Evolutionary conservation across 2,888 invertebrate genomes (phyloP), one percentile per base, ranked within the genome.

Genomic region (Cantharis lateralis): DNA sequence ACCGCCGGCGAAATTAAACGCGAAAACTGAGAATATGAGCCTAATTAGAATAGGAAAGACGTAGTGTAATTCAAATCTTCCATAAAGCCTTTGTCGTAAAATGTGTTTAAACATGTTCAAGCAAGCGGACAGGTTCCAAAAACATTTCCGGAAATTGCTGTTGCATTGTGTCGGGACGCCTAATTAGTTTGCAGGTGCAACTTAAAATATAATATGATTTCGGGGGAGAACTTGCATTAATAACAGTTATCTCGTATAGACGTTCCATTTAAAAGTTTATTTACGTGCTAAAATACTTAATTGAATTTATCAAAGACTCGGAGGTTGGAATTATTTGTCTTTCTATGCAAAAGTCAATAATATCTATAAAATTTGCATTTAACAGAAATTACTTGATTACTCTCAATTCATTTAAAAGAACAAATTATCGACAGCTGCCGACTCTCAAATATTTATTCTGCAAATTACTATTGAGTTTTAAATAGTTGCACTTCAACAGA

Each of bases 21-120:
- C 89, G 89, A 89, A 90, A 90, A 90, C 89, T 89, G 90, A 90
- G 90, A 91, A 91, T 90, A 89, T 90, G 90, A 89, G 89, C 89
- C 90, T 91, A 91, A 91, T 91, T 91, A 91, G 90, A 89, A 89
- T 86, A 87, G 88, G 87, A 88, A 84, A 82, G 82, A 80, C 80
- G 79, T 75, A 78, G 72, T 70, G 78, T 79, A 80, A 81, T 81
- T 80, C 78, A 81, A 79, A 78, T 80, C 79, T 81, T 76, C 81
- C 81, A 79, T 83, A 81, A 81, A 81, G 81, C 80, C 78, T 81
- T 81, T 81, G 80, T 80, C 80, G 77, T 78, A 80, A 78, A 78
- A 76, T 73, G 63, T 70, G 76, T 75, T 79, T 79, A 76, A 77
- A 76, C 80, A 79, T 80, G 80, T 79, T 79, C 78, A 74, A 73